Evolutionary conservation across 2,797 vertebrate species (phyloP).

Genomic region (Oryzias sinensis): DNA sequence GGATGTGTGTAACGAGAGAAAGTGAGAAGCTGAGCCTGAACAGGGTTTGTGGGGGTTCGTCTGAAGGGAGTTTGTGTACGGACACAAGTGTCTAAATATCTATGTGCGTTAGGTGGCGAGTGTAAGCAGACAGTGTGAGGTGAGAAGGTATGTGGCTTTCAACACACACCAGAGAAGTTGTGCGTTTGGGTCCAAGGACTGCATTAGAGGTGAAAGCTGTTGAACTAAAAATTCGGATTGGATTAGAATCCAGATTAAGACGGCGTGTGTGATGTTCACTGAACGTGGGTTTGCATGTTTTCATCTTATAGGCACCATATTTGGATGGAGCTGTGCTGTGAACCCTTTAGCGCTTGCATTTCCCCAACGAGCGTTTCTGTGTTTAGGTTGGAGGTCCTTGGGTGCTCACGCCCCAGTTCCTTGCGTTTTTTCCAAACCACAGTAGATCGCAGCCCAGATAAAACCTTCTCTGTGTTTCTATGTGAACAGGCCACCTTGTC

Average conservation of each 20-base stretch:
- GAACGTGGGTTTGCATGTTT: constrained; percentile 5
- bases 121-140: constrained; percentile 41
- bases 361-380: constrained; percentile 62
- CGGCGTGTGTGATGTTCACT: constrained; percentile 3
- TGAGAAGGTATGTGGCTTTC: constrained; percentile 7
- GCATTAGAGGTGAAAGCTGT: constrained; percentile 54
- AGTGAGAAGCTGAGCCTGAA: constrained; percentile 24
- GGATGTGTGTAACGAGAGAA: constrained; percentile 51
- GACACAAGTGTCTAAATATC: constrained; percentile 25
- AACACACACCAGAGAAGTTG: constrained; percentile 2
- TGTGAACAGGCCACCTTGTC: constrained; percentile 41
- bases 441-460: constrained; percentile 63
- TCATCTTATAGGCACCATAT: constrained; percentile 35
- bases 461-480: constrained; percentile 43
- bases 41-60: constrained; percentile 6
- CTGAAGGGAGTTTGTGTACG: background rate
- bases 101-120: constrained; percentile 7
- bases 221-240: constrained; percentile 66
- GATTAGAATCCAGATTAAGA: constrained; percentile 56
- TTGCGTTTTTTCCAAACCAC: constrained; percentile 49
- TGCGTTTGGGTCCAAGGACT: constrained; percentile 19
- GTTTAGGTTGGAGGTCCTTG: constrained; percentile 67
- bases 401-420: constrained; percentile 63
- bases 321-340: constrained; percentile 48
- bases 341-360: constrained; percentile 23